Conservation (phyloP, 2,113 vertebrate species). For the Hydropotes inermis region DNA sequence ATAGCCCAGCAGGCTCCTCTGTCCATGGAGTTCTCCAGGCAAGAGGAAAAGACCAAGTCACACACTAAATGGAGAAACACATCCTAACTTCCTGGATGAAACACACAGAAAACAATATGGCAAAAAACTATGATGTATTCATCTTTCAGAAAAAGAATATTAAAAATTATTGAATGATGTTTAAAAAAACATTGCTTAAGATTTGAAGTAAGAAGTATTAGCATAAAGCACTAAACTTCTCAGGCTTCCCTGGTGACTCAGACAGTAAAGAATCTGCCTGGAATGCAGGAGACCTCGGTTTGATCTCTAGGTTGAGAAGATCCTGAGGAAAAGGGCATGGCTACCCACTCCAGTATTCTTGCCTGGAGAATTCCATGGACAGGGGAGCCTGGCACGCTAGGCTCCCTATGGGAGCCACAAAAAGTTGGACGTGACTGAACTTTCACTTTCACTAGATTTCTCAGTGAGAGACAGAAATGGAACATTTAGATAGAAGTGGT, state of each 20-base stretch:
- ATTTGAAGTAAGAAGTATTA: not conserved
- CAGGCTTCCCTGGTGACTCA: not conserved
- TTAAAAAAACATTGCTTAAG: slow-evolving; percentile 30
- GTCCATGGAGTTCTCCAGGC: not conserved
- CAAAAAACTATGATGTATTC: not conserved
- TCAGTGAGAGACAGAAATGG: not conserved
- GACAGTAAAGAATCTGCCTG: not conserved
- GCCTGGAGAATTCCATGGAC: not conserved
- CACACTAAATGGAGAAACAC: not conserved
- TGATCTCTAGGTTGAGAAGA: not conserved
- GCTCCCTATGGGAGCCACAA: not conserved
- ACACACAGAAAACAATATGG: not conserved
- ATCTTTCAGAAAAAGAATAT: not conserved
- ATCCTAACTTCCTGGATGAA: not conserved
- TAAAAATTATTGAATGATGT: not conserved
- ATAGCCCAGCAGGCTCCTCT: not conserved
- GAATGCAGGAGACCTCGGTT: not conserved
- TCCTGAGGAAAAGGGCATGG: not conserved
- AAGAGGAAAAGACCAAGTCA: not conserved
- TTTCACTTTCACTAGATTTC: not conserved
- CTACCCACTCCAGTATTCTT: not conserved
- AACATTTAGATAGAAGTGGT: not conserved
- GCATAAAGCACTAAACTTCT: not conserved
- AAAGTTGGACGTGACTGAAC: not conserved
- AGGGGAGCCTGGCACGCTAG: not conserved